Evolutionary conservation across 2,113 vertebrate species (phyloP).

Genomic region (Nesospiza acunhae): DNA sequence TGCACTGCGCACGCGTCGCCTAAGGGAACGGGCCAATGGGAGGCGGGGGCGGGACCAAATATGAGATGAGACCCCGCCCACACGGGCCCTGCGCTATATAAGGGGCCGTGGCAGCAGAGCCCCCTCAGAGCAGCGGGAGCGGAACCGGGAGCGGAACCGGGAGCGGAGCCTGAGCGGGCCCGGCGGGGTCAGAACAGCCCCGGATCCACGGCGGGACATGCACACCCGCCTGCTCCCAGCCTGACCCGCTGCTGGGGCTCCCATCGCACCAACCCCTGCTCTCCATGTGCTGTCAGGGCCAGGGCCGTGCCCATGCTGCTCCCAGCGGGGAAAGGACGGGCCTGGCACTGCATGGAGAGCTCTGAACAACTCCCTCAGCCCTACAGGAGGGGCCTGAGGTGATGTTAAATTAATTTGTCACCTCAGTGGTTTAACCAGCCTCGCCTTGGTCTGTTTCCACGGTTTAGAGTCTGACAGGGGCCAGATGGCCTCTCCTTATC

Average conservation of each 20-base stretch:
- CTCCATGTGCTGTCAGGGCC: rapidly evolving
- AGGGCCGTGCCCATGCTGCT: background rate
- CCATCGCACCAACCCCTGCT: rapidly evolving
- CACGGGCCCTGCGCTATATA: rapidly evolving
- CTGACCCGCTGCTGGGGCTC: rapidly evolving
- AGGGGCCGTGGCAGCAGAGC: rapidly evolving
- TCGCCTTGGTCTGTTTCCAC: rapidly evolving
- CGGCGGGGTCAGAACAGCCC: no score
- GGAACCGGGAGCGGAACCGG: no score
- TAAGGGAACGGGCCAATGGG: rapidly evolving
- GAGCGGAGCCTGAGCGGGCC: no score
- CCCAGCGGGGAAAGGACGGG: rapidly evolving
- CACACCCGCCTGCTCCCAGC: rapidly evolving
- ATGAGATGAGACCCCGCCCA: rapidly evolving
- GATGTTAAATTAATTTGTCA: rapidly evolving
- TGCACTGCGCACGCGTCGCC: rapidly evolving
- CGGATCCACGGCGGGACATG: background rate
- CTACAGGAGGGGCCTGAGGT: rapidly evolving
- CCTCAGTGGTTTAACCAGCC: background rate
- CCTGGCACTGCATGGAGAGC: no score
- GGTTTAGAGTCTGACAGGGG: background rate
- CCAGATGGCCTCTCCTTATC: background rate
- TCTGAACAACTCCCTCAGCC: background rate
- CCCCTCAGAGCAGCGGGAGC: rapidly evolving
- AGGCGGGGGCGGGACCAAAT: rapidly evolving